Evolutionary conservation across 1,140 invertebrate species (phyloP).

Genomic region (Brachionus angularis): DNA sequence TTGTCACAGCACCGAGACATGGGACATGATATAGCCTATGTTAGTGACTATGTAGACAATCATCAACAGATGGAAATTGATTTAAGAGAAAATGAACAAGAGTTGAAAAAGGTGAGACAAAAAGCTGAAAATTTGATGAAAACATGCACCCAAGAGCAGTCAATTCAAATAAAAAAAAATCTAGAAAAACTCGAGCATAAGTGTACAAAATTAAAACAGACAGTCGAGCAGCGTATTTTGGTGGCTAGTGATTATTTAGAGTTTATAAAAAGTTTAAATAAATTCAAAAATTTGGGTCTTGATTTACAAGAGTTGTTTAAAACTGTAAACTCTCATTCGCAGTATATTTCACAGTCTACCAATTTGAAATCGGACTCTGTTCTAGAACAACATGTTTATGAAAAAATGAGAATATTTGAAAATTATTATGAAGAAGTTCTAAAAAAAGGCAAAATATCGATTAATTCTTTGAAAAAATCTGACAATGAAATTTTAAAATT

Average conservation of each 20-base stretch:
- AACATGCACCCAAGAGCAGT: not conserved
- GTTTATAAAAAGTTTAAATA: constrained; percentile 24
- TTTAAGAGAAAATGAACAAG: constrained; percentile 55
- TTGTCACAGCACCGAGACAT: constrained; percentile 70
- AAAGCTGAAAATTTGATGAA: not conserved
- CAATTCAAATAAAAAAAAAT: constrained; percentile 61
- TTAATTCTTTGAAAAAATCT: constrained; percentile 3
- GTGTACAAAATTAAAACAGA: constrained; percentile 63
- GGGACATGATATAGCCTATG: constrained; percentile 67
- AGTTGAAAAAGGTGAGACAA: not conserved
- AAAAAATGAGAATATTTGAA: constrained; percentile 30
- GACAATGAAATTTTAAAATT: constrained; percentile 36
- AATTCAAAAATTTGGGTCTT: constrained; percentile 2
- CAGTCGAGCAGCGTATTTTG: constrained; percentile 68
- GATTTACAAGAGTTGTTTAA: constrained; percentile 35
- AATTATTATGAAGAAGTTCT: constrained; percentile 23
- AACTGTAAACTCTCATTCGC: not conserved
- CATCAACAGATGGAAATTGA: constrained; percentile 72
- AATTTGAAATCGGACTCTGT: not conserved
- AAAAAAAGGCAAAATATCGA: not conserved
- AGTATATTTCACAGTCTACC: too few relatives aligned
- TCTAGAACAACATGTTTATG: constrained; percentile 29
- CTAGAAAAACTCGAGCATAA: constrained; percentile 65
- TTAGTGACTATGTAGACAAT: constrained; percentile 70
- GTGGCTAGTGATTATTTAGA: constrained; percentile 55